Evolutionary conservation across 1,140 invertebrate species (phyloP).

Genomic region (Helicoverpa zea): DNA sequence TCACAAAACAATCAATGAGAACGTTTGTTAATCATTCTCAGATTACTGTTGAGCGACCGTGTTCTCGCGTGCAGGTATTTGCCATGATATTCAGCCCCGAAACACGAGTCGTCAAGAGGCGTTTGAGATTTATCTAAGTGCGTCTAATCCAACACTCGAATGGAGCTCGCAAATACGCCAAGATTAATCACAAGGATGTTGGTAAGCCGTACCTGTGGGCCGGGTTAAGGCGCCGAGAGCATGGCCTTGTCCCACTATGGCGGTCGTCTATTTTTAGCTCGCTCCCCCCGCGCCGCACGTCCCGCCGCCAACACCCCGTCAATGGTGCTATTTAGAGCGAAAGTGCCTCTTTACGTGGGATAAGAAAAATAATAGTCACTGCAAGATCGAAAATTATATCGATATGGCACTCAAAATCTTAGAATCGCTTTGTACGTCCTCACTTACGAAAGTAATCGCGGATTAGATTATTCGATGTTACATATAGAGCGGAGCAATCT

Average conservation of each 20-base stretch:
- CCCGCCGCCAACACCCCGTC: slow-evolving; percentile 59
- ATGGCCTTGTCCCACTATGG: slow-evolving; percentile 73
- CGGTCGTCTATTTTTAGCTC: slow-evolving; percentile 79
- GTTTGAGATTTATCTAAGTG: slow-evolving; percentile 58
- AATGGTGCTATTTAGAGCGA: slow-evolving; percentile 76
- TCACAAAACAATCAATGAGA: not conserved
- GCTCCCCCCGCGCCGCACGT: slow-evolving; percentile 56
- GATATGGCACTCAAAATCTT: not conserved
- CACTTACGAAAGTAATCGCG: not conserved
- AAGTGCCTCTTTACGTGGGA: slow-evolving; percentile 51
- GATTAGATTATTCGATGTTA: slow-evolving; percentile 15
- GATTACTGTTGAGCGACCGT: not conserved
- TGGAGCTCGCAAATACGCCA: slow-evolving; percentile 60
- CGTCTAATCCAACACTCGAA: slow-evolving; percentile 61
- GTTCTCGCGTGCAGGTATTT: slow-evolving; percentile 35
- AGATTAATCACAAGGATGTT: slow-evolving; percentile 77
- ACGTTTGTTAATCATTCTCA: not conserved
- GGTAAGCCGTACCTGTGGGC: slow-evolving; percentile 65
- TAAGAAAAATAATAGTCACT: slow-evolving; percentile 41
- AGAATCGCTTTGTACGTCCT: not conserved
- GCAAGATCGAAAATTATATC: slow-evolving; percentile 22
- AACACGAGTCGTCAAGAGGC: slow-evolving; percentile 54
- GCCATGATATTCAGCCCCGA: slow-evolving; percentile 47
- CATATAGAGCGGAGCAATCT: slow-evolving; percentile 1
- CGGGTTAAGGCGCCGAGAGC: slow-evolving; percentile 65